These are phyloP conservation scores for Ametastegia equiseti DNA, from an alignment of 2,888 invertebrate genomes.

Conservation along the genomic window DNA sequence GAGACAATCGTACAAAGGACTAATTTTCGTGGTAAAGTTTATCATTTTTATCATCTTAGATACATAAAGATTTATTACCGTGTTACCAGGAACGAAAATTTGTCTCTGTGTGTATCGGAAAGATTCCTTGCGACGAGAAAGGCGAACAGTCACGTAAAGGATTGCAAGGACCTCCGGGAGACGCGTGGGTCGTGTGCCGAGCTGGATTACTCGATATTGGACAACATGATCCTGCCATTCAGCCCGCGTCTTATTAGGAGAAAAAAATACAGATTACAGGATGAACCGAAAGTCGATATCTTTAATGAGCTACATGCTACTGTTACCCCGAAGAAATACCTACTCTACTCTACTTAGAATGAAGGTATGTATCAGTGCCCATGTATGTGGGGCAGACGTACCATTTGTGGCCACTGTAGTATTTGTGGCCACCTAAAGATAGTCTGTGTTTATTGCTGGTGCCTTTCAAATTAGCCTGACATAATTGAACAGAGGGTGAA, in stretches of 20 bases:
- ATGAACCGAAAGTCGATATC: slow-evolving; percentile 27
- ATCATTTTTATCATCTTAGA: no score
- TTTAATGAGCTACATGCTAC: slow-evolving; percentile 9
- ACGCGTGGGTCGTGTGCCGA: slow-evolving; percentile 53
- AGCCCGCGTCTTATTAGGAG: slow-evolving; percentile 56
- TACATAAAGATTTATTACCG: no score
- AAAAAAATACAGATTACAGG: slow-evolving; percentile 36
- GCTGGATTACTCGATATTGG: slow-evolving; percentile 61
- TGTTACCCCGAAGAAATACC: not conserved
- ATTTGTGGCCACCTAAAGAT: no score
- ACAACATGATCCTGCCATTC: slow-evolving; percentile 68
- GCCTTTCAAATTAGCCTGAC: no score
- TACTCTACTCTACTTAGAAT: not conserved
- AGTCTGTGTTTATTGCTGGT: no score
- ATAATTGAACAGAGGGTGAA: no score
- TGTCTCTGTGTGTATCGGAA: not conserved
- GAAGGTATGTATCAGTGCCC: no score
- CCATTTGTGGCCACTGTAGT: no score
- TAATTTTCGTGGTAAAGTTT: no score
- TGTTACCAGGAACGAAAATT: no score
- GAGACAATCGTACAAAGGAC: no score
- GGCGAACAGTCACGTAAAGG: slow-evolving; percentile 64
- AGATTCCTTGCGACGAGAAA: not conserved
- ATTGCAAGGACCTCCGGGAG: slow-evolving; percentile 62
- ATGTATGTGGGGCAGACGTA: no score